Conservation (phyloP, 2,888 invertebrate genomes). For the Drosophila barbarae region DNA sequence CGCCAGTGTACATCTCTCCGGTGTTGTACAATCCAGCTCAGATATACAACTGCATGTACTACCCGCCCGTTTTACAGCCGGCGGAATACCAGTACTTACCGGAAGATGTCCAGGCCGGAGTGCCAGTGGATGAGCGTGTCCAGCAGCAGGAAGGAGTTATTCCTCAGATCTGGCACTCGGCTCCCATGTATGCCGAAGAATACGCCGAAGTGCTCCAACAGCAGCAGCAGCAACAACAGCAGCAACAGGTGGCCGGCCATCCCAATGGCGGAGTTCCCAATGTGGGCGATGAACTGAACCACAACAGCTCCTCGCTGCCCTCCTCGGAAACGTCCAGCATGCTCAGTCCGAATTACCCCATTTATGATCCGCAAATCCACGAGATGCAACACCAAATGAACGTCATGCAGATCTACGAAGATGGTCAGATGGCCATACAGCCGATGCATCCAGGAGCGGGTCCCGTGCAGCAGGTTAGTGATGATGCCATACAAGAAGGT, state of each 20-base stretch:
- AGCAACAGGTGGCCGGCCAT: constrained; percentile 49
- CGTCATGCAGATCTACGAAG: constrained; percentile 78
- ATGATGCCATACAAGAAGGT: constrained; percentile 8
- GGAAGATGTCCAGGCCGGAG: constrained; percentile 65
- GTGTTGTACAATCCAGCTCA: constrained; percentile 73
- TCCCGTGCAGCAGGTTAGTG: constrained; percentile 62
- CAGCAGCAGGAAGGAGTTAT: constrained; percentile 57
- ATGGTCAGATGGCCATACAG: constrained; percentile 66
- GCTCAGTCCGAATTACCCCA: constrained; percentile 77
- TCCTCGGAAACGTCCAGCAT: constrained; percentile 78
- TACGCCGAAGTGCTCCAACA: constrained; percentile 60
- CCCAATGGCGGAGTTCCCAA: constrained; percentile 45
- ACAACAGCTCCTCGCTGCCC: constrained; percentile 75
- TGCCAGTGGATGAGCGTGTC: constrained; percentile 70
- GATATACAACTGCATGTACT: constrained; percentile 73
- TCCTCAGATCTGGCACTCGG: constrained; percentile 75
- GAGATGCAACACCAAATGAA: constrained; percentile 75
- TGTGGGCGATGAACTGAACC: constrained; percentile 76
- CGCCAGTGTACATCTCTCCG: constrained; percentile 73
- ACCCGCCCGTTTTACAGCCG: constrained; percentile 74
- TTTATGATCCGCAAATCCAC: constrained; percentile 76
- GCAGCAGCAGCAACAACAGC: constrained; percentile 30
- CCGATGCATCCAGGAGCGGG: constrained; percentile 61
- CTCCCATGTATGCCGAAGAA: constrained; percentile 76
- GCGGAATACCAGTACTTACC: constrained; percentile 75